These are phyloP conservation scores for Heterodera schachtii DNA, from an alignment of 1,140 invertebrate species.

Conservation along the genomic window DNA sequence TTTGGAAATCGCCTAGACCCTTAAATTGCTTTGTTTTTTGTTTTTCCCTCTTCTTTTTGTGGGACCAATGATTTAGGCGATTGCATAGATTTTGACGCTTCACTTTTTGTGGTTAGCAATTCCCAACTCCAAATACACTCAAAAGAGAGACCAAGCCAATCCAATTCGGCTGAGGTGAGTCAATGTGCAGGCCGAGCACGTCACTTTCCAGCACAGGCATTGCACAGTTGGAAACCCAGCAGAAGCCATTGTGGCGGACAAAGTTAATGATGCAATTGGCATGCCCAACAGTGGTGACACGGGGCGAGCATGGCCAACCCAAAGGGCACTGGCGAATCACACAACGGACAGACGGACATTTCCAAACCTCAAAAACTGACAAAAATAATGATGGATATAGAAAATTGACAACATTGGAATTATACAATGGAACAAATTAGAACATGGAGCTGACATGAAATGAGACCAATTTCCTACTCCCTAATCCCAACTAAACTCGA, in stretches of 20 bases:
- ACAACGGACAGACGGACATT: background rate
- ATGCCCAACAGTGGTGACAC: background rate
- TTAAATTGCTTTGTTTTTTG: too few relatives aligned
- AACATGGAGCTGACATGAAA: too few relatives aligned
- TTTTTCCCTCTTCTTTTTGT: too few relatives aligned
- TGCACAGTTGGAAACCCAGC: background rate
- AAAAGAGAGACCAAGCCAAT: background rate
- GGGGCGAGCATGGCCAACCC: background rate
- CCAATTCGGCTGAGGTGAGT: background rate
- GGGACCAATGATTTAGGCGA: too few relatives aligned
- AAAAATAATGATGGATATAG: background rate
- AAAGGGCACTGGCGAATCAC: background rate
- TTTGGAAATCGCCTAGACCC: too few relatives aligned
- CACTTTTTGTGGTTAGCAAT: too few relatives aligned
- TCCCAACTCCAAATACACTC: background rate
- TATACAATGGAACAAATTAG: too few relatives aligned
- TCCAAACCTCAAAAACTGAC: background rate
- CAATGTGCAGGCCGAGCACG: background rate
- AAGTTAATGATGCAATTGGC: background rate
- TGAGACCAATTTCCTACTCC: too few relatives aligned
- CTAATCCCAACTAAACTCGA: too few relatives aligned
- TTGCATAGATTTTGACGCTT: too few relatives aligned
- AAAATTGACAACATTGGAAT: too few relatives aligned
- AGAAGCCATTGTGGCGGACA: background rate
- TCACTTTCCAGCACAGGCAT: background rate